Percentiles rank a stretch among this genome's conserved stretches.
phyloP scores from a whole-genome alignment of 2,113 vertebrate genomes.

The Heterochromis multidens region DNA sequence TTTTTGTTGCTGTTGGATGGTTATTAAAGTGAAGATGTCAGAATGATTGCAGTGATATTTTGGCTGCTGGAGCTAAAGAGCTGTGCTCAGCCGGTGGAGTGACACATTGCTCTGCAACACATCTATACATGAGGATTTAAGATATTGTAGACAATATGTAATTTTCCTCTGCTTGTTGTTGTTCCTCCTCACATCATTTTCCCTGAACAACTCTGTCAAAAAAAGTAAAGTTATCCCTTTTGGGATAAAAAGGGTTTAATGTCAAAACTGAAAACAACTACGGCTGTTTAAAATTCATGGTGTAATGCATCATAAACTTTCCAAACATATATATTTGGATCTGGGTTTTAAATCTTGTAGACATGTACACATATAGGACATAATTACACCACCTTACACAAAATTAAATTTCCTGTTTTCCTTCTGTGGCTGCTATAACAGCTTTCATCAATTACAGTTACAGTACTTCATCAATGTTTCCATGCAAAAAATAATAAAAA shows the following conservation, averaged over 20 bases:
- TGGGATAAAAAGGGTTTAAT: not conserved
- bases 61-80: not conserved
- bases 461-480: not conserved
- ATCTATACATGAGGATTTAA: not conserved
- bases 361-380: not conserved
- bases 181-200: not conserved
- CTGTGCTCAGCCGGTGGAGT: not conserved
- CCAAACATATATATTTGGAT: not conserved
- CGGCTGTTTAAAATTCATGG: not conserved
- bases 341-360: not conserved
- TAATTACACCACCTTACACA: not conserved
- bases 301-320: not conserved
- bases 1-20: not conserved
- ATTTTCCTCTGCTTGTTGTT: not conserved
- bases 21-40: not conserved
- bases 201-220: not conserved
- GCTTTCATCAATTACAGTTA: not conserved
- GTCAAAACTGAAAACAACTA: not conserved
- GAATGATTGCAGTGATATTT: not conserved
- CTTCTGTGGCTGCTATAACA: not conserved
- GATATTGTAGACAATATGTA: not conserved
- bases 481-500: not conserved
- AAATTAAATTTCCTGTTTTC: not conserved
- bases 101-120: not conserved
- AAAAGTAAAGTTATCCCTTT: not conserved